Evolutionary conservation across 1,140 invertebrate genomes (phyloP), one percentile per base, ranked within the genome.

Genomic region (Panonychus citri): DNA sequence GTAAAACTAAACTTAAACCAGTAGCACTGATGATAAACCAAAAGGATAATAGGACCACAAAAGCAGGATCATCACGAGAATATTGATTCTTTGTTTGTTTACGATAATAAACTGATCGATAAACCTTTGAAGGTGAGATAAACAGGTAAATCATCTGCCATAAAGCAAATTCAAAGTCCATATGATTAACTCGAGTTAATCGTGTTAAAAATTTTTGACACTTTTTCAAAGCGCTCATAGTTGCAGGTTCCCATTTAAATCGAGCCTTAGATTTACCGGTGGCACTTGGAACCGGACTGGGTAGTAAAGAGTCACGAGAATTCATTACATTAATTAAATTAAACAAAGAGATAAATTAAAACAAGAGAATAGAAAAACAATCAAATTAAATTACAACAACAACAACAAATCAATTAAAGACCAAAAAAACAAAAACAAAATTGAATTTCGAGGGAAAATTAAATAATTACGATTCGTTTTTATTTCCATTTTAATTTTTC

Each of bases 101-200:
- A 72, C 94, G 81, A 71, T 94, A 96, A 64, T 91, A 83, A 70
- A 95, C 97, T 74, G 96, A 95, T 70, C 88, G 80, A 66, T 95
- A 96, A 3, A 99, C 89, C 79, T 95, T 96, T 68, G 96, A 88
- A 26, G 94, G 94, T 1, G 88, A 76, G 55, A 84, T 76, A 70
- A 98, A 90, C 53, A 99, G 73, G 71, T 94, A 95, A 0, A 94
- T 71, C 86, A 97, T 96, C 78, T 99, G 94, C 93, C 93, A 98
- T 13, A 85, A 74, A 3, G 93, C 94, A 76, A 93, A 98, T 69
- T 99, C 89, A 75, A 98, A 98, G 70, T 99, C 94, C 94, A 99
- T 98, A 73, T 97, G 93, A 54, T 54, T 54, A 1, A 57, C 4
- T 13, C 53, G 50, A 49, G 58, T 54, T 24, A 60, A 43, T 48